Base-by-base conservation (phyloP, 2,888 invertebrate species). In the Theretra japonica region DNA sequence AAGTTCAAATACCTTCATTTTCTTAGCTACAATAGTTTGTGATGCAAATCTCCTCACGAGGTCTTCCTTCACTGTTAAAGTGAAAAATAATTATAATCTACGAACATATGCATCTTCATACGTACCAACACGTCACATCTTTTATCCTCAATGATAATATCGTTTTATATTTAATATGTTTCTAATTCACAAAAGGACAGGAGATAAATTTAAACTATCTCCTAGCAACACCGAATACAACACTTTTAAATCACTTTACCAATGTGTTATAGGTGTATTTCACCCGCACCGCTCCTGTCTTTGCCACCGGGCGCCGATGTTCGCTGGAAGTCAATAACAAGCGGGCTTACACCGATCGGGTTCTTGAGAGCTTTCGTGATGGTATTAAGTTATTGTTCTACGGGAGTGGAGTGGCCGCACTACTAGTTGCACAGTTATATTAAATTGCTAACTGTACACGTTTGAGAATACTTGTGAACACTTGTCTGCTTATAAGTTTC, bases 351-450 rank as follows among this genome's bases (percentile, higher is more conserved):
- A 65, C 65, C 65, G 65, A 65, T 65, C 48, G 65, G 65, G 48
- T 65, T 65, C 33, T 65, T 48, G 65, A 65, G 65, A 65, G 65
- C 65, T 65, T 65, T 65, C 65, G 65, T 65, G 65, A 23, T 48
- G 65, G 65, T 65, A 65, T 65, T 65, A 65, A 48, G 65, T 65
- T 65, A 65, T 65, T 65, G 65, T 65, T 48, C 23, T 21, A 65
- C 6, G 23, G n/a, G 53, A 53, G 19, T n/a, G 53, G 65, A 23
- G 33, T 58, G 30, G 59, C 48, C 60, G n/a, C 23, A 65, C 65
- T 65, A 65, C 65, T 65, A 65, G 65, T 65, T 65, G 65, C 65
- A 65, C 65, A 65, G 65, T 65, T 65, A 65, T 65, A 65, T 65
- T 65, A 65, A 65, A 65, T 65, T 65, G 65, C 48, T 65, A 41